Base-by-base conservation (phyloP, 2,797 vertebrate genomes). In the Parambassis ranga region DNA sequence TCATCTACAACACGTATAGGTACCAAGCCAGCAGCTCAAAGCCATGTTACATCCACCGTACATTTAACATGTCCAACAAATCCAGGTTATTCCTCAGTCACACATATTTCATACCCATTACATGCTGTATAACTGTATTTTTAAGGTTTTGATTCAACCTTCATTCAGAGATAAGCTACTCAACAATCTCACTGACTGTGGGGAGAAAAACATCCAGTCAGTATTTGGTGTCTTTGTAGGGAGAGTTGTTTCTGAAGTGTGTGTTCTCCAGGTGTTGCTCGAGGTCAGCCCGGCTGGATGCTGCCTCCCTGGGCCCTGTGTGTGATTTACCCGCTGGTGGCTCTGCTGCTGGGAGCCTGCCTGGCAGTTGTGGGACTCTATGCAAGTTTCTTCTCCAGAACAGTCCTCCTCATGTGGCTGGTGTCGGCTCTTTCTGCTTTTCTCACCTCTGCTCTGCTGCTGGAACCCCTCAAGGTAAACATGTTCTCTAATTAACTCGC, bases 391-490 rank as follows among this genome's bases (percentile, higher is more conserved):
- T 88, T 94, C 75, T 82, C 89, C 65, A 87, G 81, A 57, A 27
- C 70, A 0, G 89, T 87, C 0, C 67, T 94, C 13, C 85, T 94
- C 35, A 88, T 92, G 91, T 94, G 92, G 93, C 83, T 95, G 14
- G 49, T 83, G 4, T 92, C 93, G 0, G 55, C 73, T 3, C 15
- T 88, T 23, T 90, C 84, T 6, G 90, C 93, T 26, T 87, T 94
- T 55, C 71, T 94, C 30, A 85, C 90, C 32, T 94, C 93, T 1
- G 81, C 82, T 55, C 43, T 93, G 56, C 67, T 94, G 18, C 79
- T 95, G 71, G 93, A 95, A 58, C 93, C 93, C 51, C 61, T 93
- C 14, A 91, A 89, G 73, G 93, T 94, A 63, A 15, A 44, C 20
- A 5, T 5, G 16, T 22, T 10, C 6, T 18, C 13, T 13, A 24